These are phyloP conservation scores for Phoebastria nigripes DNA, from an alignment of 2,797 vertebrate species.

Conservation along the genomic window DNA sequence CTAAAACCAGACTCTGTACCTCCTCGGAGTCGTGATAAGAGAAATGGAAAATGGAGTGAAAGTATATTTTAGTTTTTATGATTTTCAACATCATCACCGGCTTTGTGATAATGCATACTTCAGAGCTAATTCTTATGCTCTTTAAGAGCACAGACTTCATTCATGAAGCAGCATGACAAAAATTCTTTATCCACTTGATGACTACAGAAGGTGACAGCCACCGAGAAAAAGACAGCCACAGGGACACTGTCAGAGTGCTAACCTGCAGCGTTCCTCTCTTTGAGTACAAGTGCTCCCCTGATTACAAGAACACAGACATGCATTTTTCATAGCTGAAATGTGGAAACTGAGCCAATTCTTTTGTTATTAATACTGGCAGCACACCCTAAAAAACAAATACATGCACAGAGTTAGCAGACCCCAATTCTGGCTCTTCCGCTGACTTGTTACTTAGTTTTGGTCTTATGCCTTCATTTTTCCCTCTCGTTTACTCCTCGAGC, in stretches of 20 bases:
- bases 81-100: not conserved
- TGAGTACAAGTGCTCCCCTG: slow-evolving; percentile 3
- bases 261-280: slow-evolving; percentile 26
- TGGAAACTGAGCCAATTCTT: slow-evolving; percentile 6
- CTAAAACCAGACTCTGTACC: not conserved
- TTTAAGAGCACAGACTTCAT: slow-evolving; percentile 39
- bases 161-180: slow-evolving; percentile 61
- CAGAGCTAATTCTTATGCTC: slow-evolving; percentile 52
- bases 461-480: not conserved
- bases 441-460: not conserved
- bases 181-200: slow-evolving; percentile 66
- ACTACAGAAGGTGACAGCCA: slow-evolving; percentile 60
- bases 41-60: not conserved
- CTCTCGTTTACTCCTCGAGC: not conserved
- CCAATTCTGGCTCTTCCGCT: not conserved
- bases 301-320: not conserved
- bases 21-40: not conserved
- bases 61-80: not conserved
- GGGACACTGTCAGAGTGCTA: slow-evolving; percentile 43
- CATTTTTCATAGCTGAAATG: slow-evolving; percentile 19
- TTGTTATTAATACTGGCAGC: slow-evolving; percentile 42
- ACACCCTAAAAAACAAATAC: not conserved
- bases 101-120: slow-evolving; percentile 18
- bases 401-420: not conserved
- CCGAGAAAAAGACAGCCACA: slow-evolving; percentile 6